Conservation (phyloP, 2,888 invertebrate genomes). For the Eupithecia vulgata region DNA sequence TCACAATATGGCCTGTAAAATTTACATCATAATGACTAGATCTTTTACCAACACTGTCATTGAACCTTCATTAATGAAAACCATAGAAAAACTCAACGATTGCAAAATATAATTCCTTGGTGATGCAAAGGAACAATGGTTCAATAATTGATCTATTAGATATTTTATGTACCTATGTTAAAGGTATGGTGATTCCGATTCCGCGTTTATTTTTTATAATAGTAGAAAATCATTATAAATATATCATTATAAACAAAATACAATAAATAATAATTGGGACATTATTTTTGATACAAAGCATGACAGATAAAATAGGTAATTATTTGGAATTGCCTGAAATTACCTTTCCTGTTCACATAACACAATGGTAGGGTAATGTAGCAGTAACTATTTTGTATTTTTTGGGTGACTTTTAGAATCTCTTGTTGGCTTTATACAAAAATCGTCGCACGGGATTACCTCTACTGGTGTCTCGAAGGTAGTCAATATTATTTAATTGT, state of each 20-base stretch:
- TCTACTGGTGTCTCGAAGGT: neutral
- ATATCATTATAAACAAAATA: neutral
- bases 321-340: neutral
- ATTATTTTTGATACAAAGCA: neutral
- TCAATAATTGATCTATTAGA: neutral
- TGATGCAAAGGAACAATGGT: neutral
- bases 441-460: neutral
- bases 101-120: neutral
- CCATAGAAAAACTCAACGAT: neutral
- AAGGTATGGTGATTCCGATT: too few relatives aligned
- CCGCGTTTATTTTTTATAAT: neutral
- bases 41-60: too few relatives aligned
- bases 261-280: neutral
- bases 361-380: neutral
- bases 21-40: too few relatives aligned
- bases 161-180: neutral
- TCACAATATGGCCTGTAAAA: too few relatives aligned
- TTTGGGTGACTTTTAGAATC: conserved; percentile 6
- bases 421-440: conserved; percentile 2
- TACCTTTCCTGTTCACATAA: neutral
- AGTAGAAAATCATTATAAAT: neutral
- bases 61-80: neutral
- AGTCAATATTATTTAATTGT: neutral
- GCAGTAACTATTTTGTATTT: conserved; percentile 3
- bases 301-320: conserved; percentile 1